Evolutionary conservation across 1,140 invertebrate species (phyloP).

Genomic region (Psix sp.): DNA sequence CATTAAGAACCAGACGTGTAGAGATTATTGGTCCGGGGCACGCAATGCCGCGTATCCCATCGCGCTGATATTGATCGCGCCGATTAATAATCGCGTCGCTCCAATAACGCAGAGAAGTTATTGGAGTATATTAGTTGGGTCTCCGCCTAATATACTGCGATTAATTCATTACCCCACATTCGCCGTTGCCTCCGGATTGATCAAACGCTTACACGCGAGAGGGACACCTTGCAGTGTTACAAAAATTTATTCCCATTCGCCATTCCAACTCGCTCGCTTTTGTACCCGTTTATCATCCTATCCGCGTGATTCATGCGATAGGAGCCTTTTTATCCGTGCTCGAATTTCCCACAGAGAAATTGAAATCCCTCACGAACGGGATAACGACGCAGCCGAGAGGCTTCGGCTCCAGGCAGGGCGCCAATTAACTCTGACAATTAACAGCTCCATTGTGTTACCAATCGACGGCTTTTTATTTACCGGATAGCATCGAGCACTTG

Average conservation of each 20-base stretch:
- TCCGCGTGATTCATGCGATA: constrained; percentile 4
- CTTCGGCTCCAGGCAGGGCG: not conserved
- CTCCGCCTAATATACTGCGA: constrained; percentile 67
- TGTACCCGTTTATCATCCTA: constrained; percentile 19
- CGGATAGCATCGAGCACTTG: constrained; percentile 21
- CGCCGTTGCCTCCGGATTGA: constrained; percentile 31
- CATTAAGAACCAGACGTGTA: constrained; percentile 67
- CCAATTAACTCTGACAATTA: constrained; percentile 60
- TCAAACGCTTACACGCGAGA: constrained; percentile 55
- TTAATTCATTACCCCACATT: constrained; percentile 65
- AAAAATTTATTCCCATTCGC: constrained; percentile 35
- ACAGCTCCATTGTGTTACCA: constrained; percentile 61
- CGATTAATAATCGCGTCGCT: constrained; percentile 74
- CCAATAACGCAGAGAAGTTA: constrained; percentile 60
- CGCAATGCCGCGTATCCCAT: constrained; percentile 72
- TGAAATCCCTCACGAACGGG: not conserved
- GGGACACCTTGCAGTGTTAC: constrained; percentile 39
- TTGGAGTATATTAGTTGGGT: constrained; percentile 21
- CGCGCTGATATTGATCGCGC: constrained; percentile 73
- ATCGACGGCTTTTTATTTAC: constrained; percentile 19
- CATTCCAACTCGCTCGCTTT: constrained; percentile 29
- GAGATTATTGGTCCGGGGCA: constrained; percentile 72
- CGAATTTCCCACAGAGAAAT: constrained; percentile 1
- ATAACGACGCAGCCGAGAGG: no score
- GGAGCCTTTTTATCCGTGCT: not conserved